phyloP scores from a whole-genome alignment of 23 tunicate genomes.

The Ascidia mentula region DNA sequence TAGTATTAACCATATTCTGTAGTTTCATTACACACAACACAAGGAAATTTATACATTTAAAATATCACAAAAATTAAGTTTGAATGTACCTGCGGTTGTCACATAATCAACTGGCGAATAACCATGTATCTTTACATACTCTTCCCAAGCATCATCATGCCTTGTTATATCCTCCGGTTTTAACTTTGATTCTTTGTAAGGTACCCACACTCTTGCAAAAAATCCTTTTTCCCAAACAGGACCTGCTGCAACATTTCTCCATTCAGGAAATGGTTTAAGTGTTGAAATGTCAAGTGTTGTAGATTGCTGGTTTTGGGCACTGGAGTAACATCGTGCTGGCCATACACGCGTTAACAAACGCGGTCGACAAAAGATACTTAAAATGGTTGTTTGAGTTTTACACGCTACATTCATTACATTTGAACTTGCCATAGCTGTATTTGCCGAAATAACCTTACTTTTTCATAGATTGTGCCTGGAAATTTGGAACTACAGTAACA shows the following conservation, averaged over 20 bases:
- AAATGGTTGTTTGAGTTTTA: too few species aligned
- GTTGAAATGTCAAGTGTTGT: slow-evolving; percentile 55
- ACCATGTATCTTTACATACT: slow-evolving; percentile 41
- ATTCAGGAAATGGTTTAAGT: slow-evolving; percentile 78
- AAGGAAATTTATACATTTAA: background rate
- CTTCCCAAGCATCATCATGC: slow-evolving; percentile 63
- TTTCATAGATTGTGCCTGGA: too few species aligned
- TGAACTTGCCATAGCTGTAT: too few species aligned
- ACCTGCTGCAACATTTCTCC: slow-evolving; percentile 81
- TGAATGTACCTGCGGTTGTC: slow-evolving; percentile 18
- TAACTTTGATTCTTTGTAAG: slow-evolving; percentile 15
- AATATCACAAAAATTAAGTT: background rate
- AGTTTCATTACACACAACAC: background rate
- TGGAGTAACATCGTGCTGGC: too few species aligned
- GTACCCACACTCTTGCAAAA: slow-evolving; percentile 50
- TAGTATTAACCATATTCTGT: too few species aligned
- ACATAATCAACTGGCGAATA: slow-evolving; percentile 60
- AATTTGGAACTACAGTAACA: too few species aligned
- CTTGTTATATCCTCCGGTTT: background rate
- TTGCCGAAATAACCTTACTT: too few species aligned
- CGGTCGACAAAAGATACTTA: too few species aligned
- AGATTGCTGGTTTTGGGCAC: too few species aligned
- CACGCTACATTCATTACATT: too few species aligned
- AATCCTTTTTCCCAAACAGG: slow-evolving; percentile 60
- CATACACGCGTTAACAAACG: too few species aligned